A percentile compares a stretch with the other conserved stretches of the same genome.
Conservation (phyloP, 1,140 invertebrate species). For the Pseudomyrmex dendroicus region DNA sequence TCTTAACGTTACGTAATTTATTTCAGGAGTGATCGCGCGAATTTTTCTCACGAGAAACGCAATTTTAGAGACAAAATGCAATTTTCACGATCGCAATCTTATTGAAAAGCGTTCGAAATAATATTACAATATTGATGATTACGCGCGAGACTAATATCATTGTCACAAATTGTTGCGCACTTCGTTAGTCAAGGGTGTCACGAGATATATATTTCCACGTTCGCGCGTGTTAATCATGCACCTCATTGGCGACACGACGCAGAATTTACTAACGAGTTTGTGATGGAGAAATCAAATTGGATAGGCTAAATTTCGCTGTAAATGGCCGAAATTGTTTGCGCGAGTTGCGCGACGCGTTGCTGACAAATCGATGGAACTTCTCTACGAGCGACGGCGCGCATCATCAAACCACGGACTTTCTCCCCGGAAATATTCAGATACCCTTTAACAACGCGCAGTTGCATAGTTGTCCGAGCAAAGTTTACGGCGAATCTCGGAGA, state of each 20-base stretch:
- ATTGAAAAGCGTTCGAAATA: not conserved
- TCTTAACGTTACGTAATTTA: constrained; percentile 9
- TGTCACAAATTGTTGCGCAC: not conserved
- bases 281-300: constrained; percentile 39
- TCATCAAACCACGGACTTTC: constrained; percentile 62
- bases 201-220: not conserved
- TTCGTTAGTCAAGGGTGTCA: not conserved
- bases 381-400: not conserved
- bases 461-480: constrained; percentile 62
- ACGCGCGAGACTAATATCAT: not conserved
- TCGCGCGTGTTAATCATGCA: not conserved
- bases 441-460: constrained; percentile 51
- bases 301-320: constrained; percentile 18
- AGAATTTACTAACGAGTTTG: constrained; percentile 10
- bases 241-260: not conserved
- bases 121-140: not conserved
- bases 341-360: not conserved
- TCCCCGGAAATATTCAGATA: constrained; percentile 57
- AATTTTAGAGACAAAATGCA: not conserved
- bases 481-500: constrained; percentile 62
- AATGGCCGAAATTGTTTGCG: constrained; percentile 35
- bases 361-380: constrained; percentile 52
- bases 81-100: constrained; percentile 10
- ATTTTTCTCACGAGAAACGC: not conserved
- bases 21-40: not conserved